These are phyloP conservation scores for Porites evermanni DNA, from an alignment of 92 coral and sea anemone genomes.

Conservation along the genomic window DNA sequence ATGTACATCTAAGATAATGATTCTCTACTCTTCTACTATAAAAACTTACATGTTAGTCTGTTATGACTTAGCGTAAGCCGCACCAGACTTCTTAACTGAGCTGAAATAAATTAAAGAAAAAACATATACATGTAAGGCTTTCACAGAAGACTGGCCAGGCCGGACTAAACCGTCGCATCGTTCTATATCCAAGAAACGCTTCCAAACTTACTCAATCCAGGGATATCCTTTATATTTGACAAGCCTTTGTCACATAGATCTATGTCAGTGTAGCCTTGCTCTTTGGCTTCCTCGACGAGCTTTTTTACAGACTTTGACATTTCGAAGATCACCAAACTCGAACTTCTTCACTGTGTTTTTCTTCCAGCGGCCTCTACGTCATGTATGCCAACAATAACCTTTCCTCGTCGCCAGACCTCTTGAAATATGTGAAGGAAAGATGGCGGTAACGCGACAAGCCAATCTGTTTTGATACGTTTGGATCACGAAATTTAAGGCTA, in stretches of 20 bases:
- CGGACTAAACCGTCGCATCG: not conserved
- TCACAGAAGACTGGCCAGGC: not conserved
- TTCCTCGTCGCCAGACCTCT: constrained; percentile 48
- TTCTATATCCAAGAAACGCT: constrained; percentile 17
- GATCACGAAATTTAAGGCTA: not conserved
- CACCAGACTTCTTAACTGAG: constrained; percentile 79
- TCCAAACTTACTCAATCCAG: constrained; percentile 83
- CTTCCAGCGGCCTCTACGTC: not conserved
- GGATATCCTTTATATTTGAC: constrained; percentile 80
- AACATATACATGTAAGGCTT: not conserved
- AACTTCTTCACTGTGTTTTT: too few relatives aligned
- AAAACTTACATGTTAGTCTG: constrained; percentile 86
- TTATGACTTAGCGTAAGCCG: constrained; percentile 95
- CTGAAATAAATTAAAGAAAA: constrained; percentile 55
- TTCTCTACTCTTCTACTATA: not conserved
- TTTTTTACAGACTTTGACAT: constrained; percentile 98
- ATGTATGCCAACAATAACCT: constrained; percentile 2
- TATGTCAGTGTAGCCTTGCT: constrained; percentile 92
- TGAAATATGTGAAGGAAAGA: not conserved
- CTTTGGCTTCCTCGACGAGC: constrained; percentile 90
- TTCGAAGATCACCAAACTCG: not conserved
- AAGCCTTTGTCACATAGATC: constrained; percentile 97
- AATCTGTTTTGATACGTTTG: not conserved
- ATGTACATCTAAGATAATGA: not conserved
- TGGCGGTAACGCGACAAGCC: constrained; percentile 18